Evolutionary conservation across 1,140 invertebrate species (phyloP).

Genomic region (Dufourea novaeangliae): DNA sequence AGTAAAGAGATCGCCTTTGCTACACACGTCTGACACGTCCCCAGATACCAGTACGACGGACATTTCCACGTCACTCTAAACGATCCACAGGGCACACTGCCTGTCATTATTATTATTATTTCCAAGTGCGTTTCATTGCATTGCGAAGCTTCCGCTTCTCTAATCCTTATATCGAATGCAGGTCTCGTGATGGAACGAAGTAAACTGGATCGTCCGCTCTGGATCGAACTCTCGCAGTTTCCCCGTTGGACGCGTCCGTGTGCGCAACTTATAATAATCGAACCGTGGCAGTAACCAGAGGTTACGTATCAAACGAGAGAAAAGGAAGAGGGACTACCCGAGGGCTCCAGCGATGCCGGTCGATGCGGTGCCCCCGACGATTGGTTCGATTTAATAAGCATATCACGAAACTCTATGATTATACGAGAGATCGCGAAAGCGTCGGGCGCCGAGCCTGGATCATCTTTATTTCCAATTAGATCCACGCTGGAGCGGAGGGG

Average conservation of each 20-base stretch:
- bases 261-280: constrained; percentile 45
- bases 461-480: constrained; percentile 72
- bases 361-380: constrained; percentile 26
- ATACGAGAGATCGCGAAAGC: constrained; percentile 65
- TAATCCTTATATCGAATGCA: too few relatives aligned
- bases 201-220: too few relatives aligned
- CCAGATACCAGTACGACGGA: neutral
- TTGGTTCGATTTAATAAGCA: constrained; percentile 71
- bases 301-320: neutral
- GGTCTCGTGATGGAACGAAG: too few relatives aligned
- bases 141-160: too few relatives aligned
- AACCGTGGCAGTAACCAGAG: constrained; percentile 1
- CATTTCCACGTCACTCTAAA: neutral
- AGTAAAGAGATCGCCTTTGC: constrained; percentile 34
- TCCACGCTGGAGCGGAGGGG: constrained; percentile 54
- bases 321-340: neutral
- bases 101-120: too few relatives aligned
- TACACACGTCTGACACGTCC: too few relatives aligned
- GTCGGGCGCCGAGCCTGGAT: constrained; percentile 49
- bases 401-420: constrained; percentile 70
- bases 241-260: neutral
- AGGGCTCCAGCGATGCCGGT: constrained; percentile 2
- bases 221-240: constrained; percentile 54
- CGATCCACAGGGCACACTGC: constrained; percentile 1
- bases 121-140: too few relatives aligned